Conservation (phyloP, 2,888 invertebrate genomes). For the Drosophila algonquin region DNA sequence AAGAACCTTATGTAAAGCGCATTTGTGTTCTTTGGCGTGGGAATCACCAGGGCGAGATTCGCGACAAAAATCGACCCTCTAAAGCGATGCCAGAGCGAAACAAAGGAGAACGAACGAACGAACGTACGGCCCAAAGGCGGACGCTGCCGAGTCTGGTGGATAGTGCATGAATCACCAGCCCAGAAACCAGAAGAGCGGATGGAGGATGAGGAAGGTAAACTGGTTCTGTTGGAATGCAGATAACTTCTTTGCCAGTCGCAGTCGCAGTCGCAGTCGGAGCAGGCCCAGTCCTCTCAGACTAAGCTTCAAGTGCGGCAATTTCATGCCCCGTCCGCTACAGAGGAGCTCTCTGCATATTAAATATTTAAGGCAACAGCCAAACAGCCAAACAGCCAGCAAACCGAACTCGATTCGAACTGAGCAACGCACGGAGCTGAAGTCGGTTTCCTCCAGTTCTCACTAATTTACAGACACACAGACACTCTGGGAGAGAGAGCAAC, state of each 20-base stretch:
- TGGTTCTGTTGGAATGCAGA: conserved; percentile 76
- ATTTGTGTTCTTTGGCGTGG: conserved; percentile 67
- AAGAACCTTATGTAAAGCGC: conserved; percentile 37
- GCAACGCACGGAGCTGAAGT: conserved; percentile 12
- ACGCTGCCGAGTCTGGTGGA: conserved; percentile 68
- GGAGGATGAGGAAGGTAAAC: conserved; percentile 47
- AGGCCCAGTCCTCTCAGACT: conserved; percentile 25
- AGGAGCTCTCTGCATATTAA: conserved; percentile 70
- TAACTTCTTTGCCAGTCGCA: conserved; percentile 58
- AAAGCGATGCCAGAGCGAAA: conserved; percentile 26
- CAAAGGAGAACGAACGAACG: conserved; percentile 21
- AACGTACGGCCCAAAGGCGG: conserved; percentile 43
- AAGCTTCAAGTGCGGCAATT: conserved; percentile 63
- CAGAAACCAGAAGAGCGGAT: conserved; percentile 32
- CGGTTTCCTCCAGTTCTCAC: conserved; percentile 38
- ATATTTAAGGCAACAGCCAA: conserved; percentile 59
- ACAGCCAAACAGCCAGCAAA: neutral
- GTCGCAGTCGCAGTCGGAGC: neutral
- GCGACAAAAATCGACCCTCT: conserved; percentile 41
- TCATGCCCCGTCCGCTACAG: conserved; percentile 49
- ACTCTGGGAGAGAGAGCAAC: neutral
- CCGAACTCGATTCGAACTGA: conserved; percentile 42
- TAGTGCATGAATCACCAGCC: conserved; percentile 71
- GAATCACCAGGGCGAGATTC: conserved; percentile 57
- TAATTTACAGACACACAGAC: conserved; percentile 61